Base-by-base conservation (phyloP, 2,888 invertebrate species). In the Criorhina ranunculi region DNA sequence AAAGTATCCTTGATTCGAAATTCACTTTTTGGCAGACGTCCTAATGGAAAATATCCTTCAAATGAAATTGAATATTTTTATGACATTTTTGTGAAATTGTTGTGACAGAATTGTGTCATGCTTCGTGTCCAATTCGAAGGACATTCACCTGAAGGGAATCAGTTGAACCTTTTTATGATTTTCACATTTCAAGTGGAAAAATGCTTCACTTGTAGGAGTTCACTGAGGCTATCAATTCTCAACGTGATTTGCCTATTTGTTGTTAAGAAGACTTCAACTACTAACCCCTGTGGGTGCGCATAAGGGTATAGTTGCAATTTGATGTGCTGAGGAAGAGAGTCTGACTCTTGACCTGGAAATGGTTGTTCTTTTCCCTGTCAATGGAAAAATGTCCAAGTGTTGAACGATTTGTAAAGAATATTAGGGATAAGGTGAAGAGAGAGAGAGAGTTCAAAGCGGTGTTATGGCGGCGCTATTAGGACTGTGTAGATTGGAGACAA, bases 281-380 rank as follows among this genome's bases (percentile, higher is more conserved):
- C 35, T 17, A 17, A 37, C 24, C 31, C 53, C 37, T 37, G 42
- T 44, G 57, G 24, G 31, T 51, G 51, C 33, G 12, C 49, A 31
- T 60, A 46, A 17, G 37, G 75, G 66, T 53, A 19, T 31, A 15
- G 51, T 59, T n/a, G n/a, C n/a, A n/a, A 46, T 60, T 80, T 80
- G 72, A 59, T 57, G 57, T 67, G 42, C 35, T n/a, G n/a, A n/a
- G n/a, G n/a, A n/a, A n/a, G n/a, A n/a, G 51, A 40, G 40, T 49
- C 67, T 69, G 59, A 66, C 75, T 69, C 69, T 76, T 76, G 76
- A 81, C 76, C 77, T 78, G 62, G 55, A 62, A 70, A 78, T 37
- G 49, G 35, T 60, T 51, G 49, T 72, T 35, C 19, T 72, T 53
- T 44, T 17, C 31, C 37, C 19, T 24, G 11, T 24, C 9, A 33